Evolutionary conservation across 2,888 invertebrate species (phyloP).

Genomic region (Caenorhabditis plicata): DNA sequence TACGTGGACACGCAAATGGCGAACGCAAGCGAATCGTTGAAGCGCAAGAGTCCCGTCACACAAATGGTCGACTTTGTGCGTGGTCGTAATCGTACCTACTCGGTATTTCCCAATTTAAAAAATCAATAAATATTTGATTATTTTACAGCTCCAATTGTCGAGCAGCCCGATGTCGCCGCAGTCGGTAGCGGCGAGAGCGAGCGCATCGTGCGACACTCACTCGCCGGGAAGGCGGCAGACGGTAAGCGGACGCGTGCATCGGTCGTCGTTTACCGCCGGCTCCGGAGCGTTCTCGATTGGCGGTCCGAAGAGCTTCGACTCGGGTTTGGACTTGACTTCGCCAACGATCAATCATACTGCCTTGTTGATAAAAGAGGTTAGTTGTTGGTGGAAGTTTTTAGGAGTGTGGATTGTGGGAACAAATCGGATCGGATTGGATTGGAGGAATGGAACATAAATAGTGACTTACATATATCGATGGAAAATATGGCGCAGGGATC

Average conservation of each 20-base stretch:
- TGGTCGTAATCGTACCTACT: slow-evolving; percentile 41
- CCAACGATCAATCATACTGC: slow-evolving; percentile 46
- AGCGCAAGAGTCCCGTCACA: slow-evolving; percentile 40
- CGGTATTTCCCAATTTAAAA: slow-evolving; percentile 13
- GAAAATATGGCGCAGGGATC: no score
- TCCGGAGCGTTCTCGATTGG: no score
- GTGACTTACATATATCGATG: no score
- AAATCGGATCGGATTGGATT: neutral
- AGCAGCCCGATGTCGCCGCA: slow-evolving; percentile 27
- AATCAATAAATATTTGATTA: neutral
- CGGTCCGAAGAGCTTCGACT: slow-evolving; percentile 34
- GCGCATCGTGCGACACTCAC: slow-evolving; percentile 23
- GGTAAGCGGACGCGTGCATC: slow-evolving; percentile 16
- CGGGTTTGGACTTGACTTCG: slow-evolving; percentile 44
- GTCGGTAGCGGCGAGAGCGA: slow-evolving; percentile 20
- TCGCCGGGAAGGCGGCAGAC: slow-evolving; percentile 24
- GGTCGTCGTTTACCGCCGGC: slow-evolving; percentile 18
- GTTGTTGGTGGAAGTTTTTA: slow-evolving; percentile 2
- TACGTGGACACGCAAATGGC: slow-evolving; percentile 54
- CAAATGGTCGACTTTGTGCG: slow-evolving; percentile 46
- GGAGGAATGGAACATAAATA: no score
- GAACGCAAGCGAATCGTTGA: slow-evolving; percentile 27
- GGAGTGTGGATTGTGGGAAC: neutral
- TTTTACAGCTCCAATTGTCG: slow-evolving; percentile 24
- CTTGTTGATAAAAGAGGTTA: slow-evolving; percentile 48